Percentiles rank a stretch among this genome's conserved stretches.
phyloP scores from a whole-genome alignment of 1,140 invertebrate species.

The Drosophila equinoxialis region DNA sequence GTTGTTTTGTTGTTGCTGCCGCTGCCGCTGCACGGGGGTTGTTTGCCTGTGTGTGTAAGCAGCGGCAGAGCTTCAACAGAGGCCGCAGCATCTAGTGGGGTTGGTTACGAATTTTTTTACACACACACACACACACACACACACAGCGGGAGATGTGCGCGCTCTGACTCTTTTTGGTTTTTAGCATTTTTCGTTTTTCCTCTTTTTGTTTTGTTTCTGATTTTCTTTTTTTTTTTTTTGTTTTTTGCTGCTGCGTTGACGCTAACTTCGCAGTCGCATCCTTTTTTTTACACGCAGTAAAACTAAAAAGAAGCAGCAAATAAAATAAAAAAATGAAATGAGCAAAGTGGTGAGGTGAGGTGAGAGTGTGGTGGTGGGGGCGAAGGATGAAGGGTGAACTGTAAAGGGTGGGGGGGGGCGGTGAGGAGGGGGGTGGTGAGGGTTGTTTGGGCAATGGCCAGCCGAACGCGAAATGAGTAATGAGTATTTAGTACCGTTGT shows the following conservation, averaged over 20 bases:
- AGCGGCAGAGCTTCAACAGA: constrained; percentile 28
- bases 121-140: constrained; percentile 29
- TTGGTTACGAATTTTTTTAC: constrained; percentile 67
- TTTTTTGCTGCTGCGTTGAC: constrained; percentile 15
- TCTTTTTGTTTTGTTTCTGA: constrained; percentile 78
- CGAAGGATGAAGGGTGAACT: background rate
- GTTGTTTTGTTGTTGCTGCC: constrained; percentile 23
- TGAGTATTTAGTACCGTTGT: constrained; percentile 57
- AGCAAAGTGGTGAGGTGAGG: constrained; percentile 37
- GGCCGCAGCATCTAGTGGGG: constrained; percentile 67
- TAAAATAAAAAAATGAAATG: constrained; percentile 30
- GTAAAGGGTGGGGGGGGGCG: background rate
- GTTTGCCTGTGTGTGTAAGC: constrained; percentile 58
- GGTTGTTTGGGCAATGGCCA: constrained; percentile 15
- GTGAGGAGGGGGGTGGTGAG: background rate
- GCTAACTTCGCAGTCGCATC: constrained; percentile 56
- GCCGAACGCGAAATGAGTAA: constrained; percentile 54
- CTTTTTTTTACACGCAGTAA: constrained; percentile 72
- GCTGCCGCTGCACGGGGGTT: constrained; percentile 61
- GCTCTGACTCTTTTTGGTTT: constrained; percentile 62
- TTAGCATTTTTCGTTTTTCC: constrained; percentile 70
- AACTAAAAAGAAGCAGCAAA: constrained; percentile 42
- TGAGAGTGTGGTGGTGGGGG: constrained; percentile 28
- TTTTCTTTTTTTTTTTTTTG: constrained; percentile 51
- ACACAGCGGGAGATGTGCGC: constrained; percentile 39